These are phyloP conservation scores for Cygnus atratus DNA, from an alignment of 2,113 vertebrate species.

Conservation along the genomic window DNA sequence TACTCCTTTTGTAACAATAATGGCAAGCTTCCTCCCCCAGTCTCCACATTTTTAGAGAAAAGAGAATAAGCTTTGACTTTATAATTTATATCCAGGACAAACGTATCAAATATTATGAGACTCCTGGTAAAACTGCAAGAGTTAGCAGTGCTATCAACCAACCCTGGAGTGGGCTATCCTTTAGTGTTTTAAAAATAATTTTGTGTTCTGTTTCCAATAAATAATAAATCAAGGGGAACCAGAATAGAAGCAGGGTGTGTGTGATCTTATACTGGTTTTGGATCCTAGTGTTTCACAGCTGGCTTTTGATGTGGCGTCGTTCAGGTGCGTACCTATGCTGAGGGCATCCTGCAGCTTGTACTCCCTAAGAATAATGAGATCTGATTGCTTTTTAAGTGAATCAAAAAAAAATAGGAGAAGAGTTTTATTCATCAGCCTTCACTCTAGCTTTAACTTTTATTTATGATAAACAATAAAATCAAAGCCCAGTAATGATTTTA, in stretches of 20 bases:
- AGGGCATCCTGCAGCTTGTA: background rate
- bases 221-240: constrained; percentile 43
- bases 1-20: background rate
- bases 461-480: background rate
- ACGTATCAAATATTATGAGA: background rate
- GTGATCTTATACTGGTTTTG: background rate
- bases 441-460: background rate
- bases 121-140: background rate
- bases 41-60: background rate
- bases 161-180: background rate
- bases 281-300: background rate
- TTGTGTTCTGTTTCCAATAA: constrained; percentile 9
- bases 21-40: background rate
- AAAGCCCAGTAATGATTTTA: background rate
- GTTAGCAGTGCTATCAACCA: background rate
- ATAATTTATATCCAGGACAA: background rate
- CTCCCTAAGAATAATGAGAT: background rate
- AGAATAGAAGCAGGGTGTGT: background rate
- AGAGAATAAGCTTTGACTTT: background rate
- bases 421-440: background rate
- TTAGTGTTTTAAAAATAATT: constrained; percentile 15
- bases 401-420: background rate
- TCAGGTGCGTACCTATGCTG: background rate
- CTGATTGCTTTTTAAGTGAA: background rate
- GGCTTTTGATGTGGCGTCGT: background rate